These are phyloP conservation scores for Petrophora chlorosata DNA, from an alignment of 2,888 invertebrate genomes.

Conservation along the genomic window DNA sequence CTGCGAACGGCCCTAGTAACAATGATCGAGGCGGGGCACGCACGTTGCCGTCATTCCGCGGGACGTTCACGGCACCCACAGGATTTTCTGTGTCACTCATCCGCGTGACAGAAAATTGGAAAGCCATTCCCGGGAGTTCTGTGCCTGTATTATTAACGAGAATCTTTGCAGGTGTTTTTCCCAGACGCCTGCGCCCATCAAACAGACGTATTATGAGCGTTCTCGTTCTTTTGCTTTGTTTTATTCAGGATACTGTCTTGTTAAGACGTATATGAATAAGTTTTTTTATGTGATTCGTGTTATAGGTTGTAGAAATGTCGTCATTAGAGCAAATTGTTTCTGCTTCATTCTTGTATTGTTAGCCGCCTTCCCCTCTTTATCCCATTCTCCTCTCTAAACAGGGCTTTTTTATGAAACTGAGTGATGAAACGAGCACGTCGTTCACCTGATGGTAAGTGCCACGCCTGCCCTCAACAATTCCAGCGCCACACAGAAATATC, in stretches of 20 bases:
- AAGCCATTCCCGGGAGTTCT: slow-evolving; percentile 38
- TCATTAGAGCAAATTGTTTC: too few relatives aligned
- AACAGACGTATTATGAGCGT: slow-evolving; percentile 20
- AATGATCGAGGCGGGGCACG: slow-evolving; percentile 42
- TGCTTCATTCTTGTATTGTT: too few relatives aligned
- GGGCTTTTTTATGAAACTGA: too few relatives aligned
- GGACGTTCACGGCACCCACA: slow-evolving; percentile 39
- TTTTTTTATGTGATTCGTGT: background rate
- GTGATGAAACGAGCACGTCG: too few relatives aligned
- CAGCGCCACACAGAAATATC: too few relatives aligned
- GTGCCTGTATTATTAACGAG: slow-evolving; percentile 37
- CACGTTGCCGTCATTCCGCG: slow-evolving; percentile 38
- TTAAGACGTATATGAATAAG: background rate
- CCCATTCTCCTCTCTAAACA: too few relatives aligned
- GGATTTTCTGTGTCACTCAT: slow-evolving; percentile 48
- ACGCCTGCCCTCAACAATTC: too few relatives aligned
- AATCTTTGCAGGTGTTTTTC: slow-evolving; percentile 33
- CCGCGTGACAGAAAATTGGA: slow-evolving; percentile 41
- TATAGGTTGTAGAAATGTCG: too few relatives aligned
- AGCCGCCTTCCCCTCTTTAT: too few relatives aligned
- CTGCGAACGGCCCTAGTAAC: slow-evolving; percentile 24
- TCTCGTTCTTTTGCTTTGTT: slow-evolving; percentile 19
- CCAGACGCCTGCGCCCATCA: slow-evolving; percentile 18
- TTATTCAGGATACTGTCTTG: slow-evolving; percentile 13
- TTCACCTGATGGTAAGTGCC: too few relatives aligned